These are phyloP conservation scores for Neoaliturus tenellus DNA, from an alignment of 2,888 invertebrate species.

Conservation along the genomic window DNA sequence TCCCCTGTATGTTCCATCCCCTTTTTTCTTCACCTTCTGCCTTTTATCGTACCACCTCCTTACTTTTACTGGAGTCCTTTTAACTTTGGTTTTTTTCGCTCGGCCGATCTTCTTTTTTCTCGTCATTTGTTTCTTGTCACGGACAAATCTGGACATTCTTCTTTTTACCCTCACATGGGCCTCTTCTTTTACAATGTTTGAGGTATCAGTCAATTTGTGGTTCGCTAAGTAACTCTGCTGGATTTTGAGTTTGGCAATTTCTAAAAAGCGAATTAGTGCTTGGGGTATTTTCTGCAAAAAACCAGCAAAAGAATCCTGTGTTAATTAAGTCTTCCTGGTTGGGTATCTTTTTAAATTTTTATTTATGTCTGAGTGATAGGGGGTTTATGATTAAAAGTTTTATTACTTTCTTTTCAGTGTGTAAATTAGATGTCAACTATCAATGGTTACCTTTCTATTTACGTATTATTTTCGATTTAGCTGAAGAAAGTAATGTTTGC, in stretches of 20 bases:
- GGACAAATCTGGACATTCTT: constrained; percentile 19
- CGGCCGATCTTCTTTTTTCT: constrained; percentile 31
- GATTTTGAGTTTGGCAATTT: background rate
- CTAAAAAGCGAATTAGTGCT: constrained; percentile 26
- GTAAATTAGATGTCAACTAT: too few species aligned
- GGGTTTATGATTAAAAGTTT: too few species aligned
- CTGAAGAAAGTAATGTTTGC: too few species aligned
- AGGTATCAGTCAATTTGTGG: background rate
- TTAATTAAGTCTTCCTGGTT: constrained; percentile 15
- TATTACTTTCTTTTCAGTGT: too few species aligned
- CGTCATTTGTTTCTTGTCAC: constrained; percentile 35
- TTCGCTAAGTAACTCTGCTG: background rate
- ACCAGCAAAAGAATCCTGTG: constrained; percentile 38
- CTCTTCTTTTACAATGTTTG: background rate
- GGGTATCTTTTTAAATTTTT: background rate
- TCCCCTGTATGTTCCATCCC: constrained; percentile 50
- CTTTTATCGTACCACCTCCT: constrained; percentile 29
- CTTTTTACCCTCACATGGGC: background rate
- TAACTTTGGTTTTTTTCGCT: constrained; percentile 28
- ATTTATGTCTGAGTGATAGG: background rate
- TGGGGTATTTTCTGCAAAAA: constrained; percentile 39
- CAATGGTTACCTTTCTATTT: too few species aligned
- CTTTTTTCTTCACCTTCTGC: constrained; percentile 43
- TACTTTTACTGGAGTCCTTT: background rate
- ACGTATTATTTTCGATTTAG: too few species aligned